These are phyloP conservation scores for Channallabes apus DNA, from an alignment of 2,797 vertebrate species.

Conservation along the genomic window DNA sequence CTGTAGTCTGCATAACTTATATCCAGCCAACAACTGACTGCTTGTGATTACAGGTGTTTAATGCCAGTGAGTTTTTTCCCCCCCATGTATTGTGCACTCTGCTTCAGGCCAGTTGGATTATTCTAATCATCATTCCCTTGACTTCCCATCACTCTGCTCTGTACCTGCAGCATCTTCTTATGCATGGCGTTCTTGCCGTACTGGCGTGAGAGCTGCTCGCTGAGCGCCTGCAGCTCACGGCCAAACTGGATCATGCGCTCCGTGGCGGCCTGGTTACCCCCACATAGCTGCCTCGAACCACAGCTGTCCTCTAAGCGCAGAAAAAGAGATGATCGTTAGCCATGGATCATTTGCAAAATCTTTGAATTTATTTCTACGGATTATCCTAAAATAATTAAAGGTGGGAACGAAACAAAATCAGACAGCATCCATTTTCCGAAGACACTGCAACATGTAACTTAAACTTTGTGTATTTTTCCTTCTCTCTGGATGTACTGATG, in stretches of 20 bases:
- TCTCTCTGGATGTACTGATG: not conserved
- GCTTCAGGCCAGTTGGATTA: not conserved
- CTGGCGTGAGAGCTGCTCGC: slow-evolving; percentile 90
- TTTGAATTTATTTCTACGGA: not conserved
- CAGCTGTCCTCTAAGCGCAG: slow-evolving; percentile 80
- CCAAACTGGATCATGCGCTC: slow-evolving; percentile 98
- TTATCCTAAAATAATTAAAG: not conserved
- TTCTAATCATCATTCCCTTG: not conserved
- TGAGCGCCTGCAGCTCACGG: slow-evolving; percentile 91
- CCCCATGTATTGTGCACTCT: not conserved
- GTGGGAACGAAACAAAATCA: not conserved
- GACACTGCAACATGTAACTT: too few relatives aligned
- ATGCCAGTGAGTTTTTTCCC: too few relatives aligned
- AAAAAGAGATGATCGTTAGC: not conserved
- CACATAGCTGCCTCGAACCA: slow-evolving; percentile 88
- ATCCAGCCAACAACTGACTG: not conserved
- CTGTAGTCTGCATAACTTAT: not conserved
- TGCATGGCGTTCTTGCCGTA: slow-evolving; percentile 91
- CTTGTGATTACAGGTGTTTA: not conserved
- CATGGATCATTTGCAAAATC: not conserved
- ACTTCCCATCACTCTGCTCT: not conserved
- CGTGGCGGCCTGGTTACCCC: slow-evolving; percentile 92
- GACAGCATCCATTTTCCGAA: not conserved
- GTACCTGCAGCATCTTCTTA: slow-evolving; percentile 96
- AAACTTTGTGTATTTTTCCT: not conserved